phyloP scores from a whole-genome alignment of 2,797 vertebrate genomes.

The Uromys caudimaculatus region DNA sequence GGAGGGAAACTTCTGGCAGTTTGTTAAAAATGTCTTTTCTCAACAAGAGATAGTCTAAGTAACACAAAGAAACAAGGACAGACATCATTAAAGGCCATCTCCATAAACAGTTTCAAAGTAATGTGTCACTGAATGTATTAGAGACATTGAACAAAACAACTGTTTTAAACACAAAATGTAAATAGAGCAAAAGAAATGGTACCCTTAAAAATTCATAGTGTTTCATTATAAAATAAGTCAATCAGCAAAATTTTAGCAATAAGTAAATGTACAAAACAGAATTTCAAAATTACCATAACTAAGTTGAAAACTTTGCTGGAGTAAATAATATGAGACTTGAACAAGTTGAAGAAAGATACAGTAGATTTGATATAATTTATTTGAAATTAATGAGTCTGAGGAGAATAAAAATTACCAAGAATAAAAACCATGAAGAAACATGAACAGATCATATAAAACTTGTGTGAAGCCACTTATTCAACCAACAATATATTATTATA shows the following conservation, averaged over 20 bases:
- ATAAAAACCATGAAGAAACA: neutral
- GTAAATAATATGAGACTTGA: neutral
- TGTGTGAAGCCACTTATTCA: neutral
- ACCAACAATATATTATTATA: neutral
- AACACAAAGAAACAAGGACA: neutral
- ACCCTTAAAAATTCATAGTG: neutral
- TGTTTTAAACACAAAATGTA: neutral
- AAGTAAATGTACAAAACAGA: neutral
- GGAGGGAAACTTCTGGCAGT: neutral
- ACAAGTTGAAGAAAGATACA: neutral
- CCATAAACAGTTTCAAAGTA: neutral
- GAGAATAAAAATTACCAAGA: neutral
- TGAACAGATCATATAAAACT: neutral
- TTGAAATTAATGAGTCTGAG: neutral
- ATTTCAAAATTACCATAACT: neutral
- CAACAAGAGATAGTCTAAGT: neutral
- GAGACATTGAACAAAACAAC: neutral
- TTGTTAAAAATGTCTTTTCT: neutral
- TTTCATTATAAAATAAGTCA: neutral
- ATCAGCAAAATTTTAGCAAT: neutral
- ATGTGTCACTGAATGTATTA: neutral
- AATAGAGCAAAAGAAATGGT: neutral
- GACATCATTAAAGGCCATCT: neutral
- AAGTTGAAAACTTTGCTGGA: neutral
- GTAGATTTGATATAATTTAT: neutral